These are phyloP conservation scores for Abrostola tripartita DNA, from an alignment of 2,888 invertebrate species.

Conservation along the genomic window DNA sequence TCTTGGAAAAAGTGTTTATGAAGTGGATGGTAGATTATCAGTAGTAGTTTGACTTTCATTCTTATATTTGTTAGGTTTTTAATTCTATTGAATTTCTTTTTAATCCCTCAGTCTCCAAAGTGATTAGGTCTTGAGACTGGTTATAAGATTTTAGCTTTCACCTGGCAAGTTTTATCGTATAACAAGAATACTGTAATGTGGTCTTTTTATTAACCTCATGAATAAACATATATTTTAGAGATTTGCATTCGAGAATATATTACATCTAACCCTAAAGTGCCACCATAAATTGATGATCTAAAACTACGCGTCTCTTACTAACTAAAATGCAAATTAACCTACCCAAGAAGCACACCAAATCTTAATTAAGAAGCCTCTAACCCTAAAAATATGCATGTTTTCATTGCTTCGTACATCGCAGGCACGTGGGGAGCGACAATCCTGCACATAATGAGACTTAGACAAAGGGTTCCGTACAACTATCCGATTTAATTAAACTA, in stretches of 20 bases:
- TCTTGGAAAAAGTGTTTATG: slow-evolving; percentile 33
- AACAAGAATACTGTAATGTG: too few species aligned
- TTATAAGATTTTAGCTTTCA: too few species aligned
- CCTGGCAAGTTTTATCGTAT: too few species aligned
- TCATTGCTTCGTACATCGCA: slow-evolving; percentile 12
- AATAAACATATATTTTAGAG: too few species aligned
- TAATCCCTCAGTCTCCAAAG: background rate
- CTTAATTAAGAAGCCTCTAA: background rate
- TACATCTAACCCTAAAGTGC: background rate
- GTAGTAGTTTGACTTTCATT: slow-evolving; percentile 12
- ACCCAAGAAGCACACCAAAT: background rate
- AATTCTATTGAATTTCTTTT: background rate
- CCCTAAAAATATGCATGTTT: slow-evolving; percentile 30
- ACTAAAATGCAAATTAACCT: background rate
- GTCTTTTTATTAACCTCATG: too few species aligned
- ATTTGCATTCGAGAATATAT: too few species aligned
- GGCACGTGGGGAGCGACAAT: slow-evolving; percentile 44
- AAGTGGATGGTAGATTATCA: slow-evolving; percentile 19
- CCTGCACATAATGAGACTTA: slow-evolving; percentile 57
- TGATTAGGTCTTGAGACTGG: too few species aligned
- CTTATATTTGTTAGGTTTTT: background rate
- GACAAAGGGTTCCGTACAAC: slow-evolving; percentile 65
- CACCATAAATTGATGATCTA: too few species aligned
- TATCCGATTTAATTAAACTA: slow-evolving; percentile 74
- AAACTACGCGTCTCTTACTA: too few species aligned